Evolutionary conservation across 2,113 vertebrate genomes (phyloP).

Genomic region (Ceratotherium simum): DNA sequence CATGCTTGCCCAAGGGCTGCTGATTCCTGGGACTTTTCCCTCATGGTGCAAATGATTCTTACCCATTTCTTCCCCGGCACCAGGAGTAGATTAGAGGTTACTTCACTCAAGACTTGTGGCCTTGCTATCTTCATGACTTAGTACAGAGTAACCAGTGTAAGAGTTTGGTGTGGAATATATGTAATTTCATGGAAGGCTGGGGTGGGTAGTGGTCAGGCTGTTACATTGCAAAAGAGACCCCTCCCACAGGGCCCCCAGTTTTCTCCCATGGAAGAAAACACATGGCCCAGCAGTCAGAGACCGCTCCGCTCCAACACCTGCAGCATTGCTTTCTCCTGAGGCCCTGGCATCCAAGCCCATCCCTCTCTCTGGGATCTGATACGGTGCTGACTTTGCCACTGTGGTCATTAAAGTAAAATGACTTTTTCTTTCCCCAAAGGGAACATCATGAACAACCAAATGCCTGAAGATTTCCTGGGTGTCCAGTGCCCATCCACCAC

Average conservation of each 20-base stretch:
- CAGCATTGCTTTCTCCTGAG: not conserved
- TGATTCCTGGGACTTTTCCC: not conserved
- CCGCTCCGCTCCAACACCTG: not conserved
- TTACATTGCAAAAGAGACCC: not conserved
- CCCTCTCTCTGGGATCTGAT: fast-evolving
- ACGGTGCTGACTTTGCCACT: not conserved
- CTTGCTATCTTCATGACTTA: not conserved
- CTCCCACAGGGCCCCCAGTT: not conserved
- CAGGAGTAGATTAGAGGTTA: not conserved
- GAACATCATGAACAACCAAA: not conserved
- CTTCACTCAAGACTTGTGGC: not conserved
- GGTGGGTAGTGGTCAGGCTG: not conserved
- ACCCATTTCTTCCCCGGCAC: not conserved
- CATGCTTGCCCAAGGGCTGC: not conserved
- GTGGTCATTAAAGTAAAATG: not conserved
- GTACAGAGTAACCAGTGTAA: not conserved
- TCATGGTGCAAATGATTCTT: not conserved
- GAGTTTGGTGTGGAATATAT: not conserved
- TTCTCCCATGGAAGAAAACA: not conserved
- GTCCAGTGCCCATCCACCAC: too few relatives aligned
- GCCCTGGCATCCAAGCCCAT: fast-evolving
- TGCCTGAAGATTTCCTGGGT: not conserved
- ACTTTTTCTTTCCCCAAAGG: not conserved
- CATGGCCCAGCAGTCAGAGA: not conserved
- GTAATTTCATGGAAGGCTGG: not conserved